Percentiles rank a stretch among this genome's conserved stretches.
These are phyloP conservation scores for Drosophila nr. perissopoda DNA, from an alignment of 2,888 invertebrate genomes.

Conservation along the genomic window DNA sequence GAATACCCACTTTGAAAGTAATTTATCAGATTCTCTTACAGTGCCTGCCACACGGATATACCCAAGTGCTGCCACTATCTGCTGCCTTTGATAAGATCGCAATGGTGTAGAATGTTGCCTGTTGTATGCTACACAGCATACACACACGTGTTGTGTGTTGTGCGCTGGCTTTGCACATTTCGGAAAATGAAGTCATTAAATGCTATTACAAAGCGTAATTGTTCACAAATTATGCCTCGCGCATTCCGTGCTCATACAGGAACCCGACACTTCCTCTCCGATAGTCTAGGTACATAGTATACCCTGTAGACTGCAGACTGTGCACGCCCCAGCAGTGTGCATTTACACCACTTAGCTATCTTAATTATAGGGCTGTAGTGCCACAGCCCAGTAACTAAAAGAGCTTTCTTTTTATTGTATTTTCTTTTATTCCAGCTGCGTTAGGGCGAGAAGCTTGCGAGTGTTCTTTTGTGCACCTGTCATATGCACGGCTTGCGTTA, in stretches of 20 bases:
- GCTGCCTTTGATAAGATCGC: slow-evolving; percentile 58
- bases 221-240: slow-evolving; percentile 75
- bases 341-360: slow-evolving; percentile 72
- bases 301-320: slow-evolving; percentile 3
- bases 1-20: background rate
- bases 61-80: slow-evolving; percentile 9
- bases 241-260: slow-evolving; percentile 38
- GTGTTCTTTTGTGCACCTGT: slow-evolving; percentile 66
- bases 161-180: slow-evolving; percentile 41
- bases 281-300: slow-evolving; percentile 25
- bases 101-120: slow-evolving; percentile 37
- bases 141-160: background rate
- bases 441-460: slow-evolving; percentile 3
- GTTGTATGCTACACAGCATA: background rate
- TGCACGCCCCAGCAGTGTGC: slow-evolving; percentile 56
- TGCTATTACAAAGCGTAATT: slow-evolving; percentile 80
- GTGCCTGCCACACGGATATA: slow-evolving; percentile 13
- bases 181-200: slow-evolving; percentile 77
- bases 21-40: slow-evolving; percentile 4
- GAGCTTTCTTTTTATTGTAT: slow-evolving; percentile 16
- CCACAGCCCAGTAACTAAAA: slow-evolving; percentile 18
- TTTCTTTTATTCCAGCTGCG: slow-evolving; percentile 11
- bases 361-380: slow-evolving; percentile 68
- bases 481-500: slow-evolving; percentile 37
- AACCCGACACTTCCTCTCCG: slow-evolving; percentile 53